Percentiles rank a stretch among this genome's conserved stretches.
phyloP scores from a whole-genome alignment of 2,888 invertebrate species.

The Synanthedon tipuliformis region DNA sequence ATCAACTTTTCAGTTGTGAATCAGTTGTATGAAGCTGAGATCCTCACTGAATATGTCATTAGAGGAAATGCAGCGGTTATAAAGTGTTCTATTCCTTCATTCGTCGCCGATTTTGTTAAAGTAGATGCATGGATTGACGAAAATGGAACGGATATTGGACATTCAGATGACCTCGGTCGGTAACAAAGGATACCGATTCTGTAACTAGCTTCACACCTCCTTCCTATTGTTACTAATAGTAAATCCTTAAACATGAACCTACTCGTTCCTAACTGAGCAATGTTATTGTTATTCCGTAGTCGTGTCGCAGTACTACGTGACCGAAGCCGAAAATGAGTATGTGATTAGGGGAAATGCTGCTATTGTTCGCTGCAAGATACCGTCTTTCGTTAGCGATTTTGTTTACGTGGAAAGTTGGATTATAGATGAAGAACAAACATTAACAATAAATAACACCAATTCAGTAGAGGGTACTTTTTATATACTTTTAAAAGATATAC shows the following conservation, averaged over 20 bases:
- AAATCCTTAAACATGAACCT: conserved; percentile 36
- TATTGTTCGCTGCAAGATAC: conserved; percentile 93
- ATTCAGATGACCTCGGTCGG: conserved; percentile 81
- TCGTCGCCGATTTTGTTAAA: conserved; percentile 91
- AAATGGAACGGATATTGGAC: conserved; percentile 75
- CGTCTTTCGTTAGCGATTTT: conserved; percentile 93
- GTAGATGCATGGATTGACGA: conserved; percentile 85
- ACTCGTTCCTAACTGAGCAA: conserved; percentile 28
- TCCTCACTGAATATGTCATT: conserved; percentile 90
- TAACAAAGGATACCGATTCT: conserved; percentile 56
- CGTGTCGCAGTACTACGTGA: conserved; percentile 89
- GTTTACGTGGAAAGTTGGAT: conserved; percentile 88
- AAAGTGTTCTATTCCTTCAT: conserved; percentile 91
- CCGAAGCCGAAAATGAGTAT: conserved; percentile 94
- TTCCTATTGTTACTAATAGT: conserved; percentile 13
- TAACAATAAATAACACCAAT: conserved; percentile 71
- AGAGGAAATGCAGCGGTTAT: conserved; percentile 88
- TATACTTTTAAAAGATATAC: conserved; percentile 1
- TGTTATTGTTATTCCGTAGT: conserved; percentile 69
- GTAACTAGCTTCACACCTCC: neutral
- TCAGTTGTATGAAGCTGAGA: conserved; percentile 91
- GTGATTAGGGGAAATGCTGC: conserved; percentile 93
- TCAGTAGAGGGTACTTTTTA: conserved; percentile 64
- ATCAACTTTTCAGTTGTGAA: conserved; percentile 75
- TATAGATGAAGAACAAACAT: conserved; percentile 78